These are phyloP conservation scores for Blera fallax DNA, from an alignment of 2,888 invertebrate species.

Conservation along the genomic window DNA sequence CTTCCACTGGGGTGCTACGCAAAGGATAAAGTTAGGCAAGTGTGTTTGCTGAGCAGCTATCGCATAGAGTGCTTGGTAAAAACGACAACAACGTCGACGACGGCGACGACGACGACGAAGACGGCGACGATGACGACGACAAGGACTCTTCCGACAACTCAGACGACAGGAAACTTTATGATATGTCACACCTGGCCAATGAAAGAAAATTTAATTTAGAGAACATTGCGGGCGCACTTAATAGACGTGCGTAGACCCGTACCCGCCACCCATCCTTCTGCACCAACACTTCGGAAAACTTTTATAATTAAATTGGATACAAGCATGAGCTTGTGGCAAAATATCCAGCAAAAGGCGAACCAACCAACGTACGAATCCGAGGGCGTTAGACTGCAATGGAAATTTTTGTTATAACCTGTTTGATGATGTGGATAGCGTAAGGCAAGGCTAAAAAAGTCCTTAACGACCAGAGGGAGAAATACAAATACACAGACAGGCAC, in stretches of 20 bases:
- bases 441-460: slow-evolving; percentile 18
- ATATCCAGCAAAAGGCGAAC: slow-evolving; percentile 23
- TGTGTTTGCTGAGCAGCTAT: slow-evolving; percentile 2
- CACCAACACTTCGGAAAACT: slow-evolving; percentile 44
- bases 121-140: background rate
- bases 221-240: slow-evolving; percentile 57
- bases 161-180: slow-evolving; percentile 64
- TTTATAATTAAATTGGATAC: slow-evolving; percentile 70
- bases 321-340: slow-evolving; percentile 56
- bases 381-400: slow-evolving; percentile 56
- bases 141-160: background rate
- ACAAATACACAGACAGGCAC: background rate
- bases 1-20: slow-evolving; percentile 20
- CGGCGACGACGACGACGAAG: background rate
- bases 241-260: slow-evolving; percentile 50
- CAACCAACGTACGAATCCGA: slow-evolving; percentile 24
- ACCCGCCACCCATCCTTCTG: background rate
- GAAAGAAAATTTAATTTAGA: slow-evolving; percentile 70
- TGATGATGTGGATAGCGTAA: slow-evolving; percentile 26
- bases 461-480: background rate
- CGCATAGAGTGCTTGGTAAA: background rate
- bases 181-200: slow-evolving; percentile 72
- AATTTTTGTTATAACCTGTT: slow-evolving; percentile 53
- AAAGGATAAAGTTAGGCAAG: slow-evolving; percentile 14
- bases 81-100: background rate